A percentile compares a stretch with the other conserved stretches of the same genome.
phyloP scores from a whole-genome alignment of 2,113 vertebrate genomes.

The Athene cunicularia region DNA sequence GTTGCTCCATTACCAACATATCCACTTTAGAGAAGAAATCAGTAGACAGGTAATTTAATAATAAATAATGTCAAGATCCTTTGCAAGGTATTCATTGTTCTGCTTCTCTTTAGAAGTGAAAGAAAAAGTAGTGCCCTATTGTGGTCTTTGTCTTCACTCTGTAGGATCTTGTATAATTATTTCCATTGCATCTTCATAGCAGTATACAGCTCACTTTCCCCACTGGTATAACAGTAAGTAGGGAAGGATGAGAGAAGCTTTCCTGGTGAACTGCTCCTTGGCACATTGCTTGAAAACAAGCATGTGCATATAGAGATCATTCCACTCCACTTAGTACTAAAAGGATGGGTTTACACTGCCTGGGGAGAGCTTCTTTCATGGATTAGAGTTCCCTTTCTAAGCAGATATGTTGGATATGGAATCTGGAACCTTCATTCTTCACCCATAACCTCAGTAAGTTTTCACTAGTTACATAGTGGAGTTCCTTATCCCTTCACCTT shows the following conservation, averaged over 20 bases:
- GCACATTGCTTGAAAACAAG: not conserved
- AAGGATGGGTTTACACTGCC: not conserved
- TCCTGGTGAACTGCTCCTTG: not conserved
- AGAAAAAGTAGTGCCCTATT: not conserved
- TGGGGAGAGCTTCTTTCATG: not conserved
- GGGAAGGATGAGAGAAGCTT: not conserved
- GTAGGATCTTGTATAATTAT: not conserved
- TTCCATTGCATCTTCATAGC: not conserved
- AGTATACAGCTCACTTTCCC: not conserved
- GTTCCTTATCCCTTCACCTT: not conserved
- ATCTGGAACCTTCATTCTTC: not conserved
- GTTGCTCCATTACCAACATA: not conserved
- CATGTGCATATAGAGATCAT: not conserved
- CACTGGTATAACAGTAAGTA: not conserved
- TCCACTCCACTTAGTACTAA: not conserved
- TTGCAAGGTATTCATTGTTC: not conserved
- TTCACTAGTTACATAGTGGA: not conserved
- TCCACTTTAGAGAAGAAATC: not conserved
- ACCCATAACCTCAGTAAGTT: not conserved
- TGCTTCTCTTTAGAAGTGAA: not conserved
- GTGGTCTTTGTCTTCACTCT: not conserved
- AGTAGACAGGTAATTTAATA: not conserved
- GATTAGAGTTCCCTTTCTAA: not conserved
- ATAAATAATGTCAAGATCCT: not conserved
- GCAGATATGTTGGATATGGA: not conserved